Evolutionary conservation across 2,113 vertebrate genomes (phyloP).

Genomic region (Rhagologus leucostigma): DNA sequence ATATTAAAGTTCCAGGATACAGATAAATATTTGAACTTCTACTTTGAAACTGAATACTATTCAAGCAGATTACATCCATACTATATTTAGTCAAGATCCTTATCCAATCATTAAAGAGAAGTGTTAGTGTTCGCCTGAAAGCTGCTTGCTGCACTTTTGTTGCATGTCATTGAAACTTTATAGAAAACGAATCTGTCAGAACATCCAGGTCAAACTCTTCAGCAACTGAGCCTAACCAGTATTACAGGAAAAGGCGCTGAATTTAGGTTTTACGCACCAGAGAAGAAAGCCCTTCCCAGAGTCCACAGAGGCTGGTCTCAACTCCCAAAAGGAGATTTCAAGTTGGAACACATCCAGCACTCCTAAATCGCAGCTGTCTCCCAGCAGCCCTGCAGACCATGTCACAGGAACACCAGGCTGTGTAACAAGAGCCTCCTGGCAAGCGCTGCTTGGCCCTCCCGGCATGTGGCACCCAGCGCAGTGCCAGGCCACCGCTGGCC

Average conservation of each 20-base stretch:
- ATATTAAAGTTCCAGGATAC: neutral
- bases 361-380: fast-evolving
- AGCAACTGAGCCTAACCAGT: neutral
- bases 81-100: neutral
- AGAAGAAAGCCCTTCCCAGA: neutral
- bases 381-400: neutral
- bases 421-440: fast-evolving
- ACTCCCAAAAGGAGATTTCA: neutral
- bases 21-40: neutral
- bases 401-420: fast-evolving
- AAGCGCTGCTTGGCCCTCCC: neutral
- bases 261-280: neutral
- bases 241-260: neutral
- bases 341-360: neutral
- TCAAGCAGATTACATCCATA: neutral
- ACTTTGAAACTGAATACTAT: neutral
- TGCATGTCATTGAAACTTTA: neutral
- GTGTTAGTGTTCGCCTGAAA: neutral
- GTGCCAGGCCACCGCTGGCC: neutral
- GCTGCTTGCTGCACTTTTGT: neutral
- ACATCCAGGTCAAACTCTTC: neutral
- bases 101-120: neutral
- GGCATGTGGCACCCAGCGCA: fast-evolving
- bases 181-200: neutral
- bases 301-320: neutral